phyloP scores from a whole-genome alignment of 2,113 vertebrate genomes.

The Sorex fumeus region DNA sequence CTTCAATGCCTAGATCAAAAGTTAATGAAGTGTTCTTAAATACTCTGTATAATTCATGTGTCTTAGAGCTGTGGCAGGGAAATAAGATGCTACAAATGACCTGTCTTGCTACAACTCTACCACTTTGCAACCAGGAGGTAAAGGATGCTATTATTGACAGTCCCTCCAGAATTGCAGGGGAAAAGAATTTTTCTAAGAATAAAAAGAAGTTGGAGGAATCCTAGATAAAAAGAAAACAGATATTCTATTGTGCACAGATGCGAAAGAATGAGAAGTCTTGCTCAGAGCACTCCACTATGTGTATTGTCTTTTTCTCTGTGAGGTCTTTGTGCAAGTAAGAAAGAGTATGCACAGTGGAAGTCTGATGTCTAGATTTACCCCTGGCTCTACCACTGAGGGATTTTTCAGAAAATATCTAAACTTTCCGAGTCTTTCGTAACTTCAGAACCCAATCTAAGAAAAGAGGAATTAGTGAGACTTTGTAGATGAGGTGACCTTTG shows the following conservation, averaged over 20 bases:
- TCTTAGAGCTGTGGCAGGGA: background rate
- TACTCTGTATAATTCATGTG: background rate
- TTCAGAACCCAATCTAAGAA: background rate
- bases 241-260: background rate
- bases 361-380: background rate
- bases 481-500: too few relatives aligned
- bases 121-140: background rate
- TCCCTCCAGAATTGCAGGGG: background rate
- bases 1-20: background rate
- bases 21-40: background rate
- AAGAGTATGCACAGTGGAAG: background rate
- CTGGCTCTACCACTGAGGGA: background rate
- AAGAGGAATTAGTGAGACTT: background rate
- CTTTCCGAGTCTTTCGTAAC: background rate
- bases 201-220: background rate
- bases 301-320: background rate
- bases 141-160: background rate
- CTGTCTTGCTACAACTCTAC: background rate
- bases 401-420: background rate
- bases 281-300: background rate
- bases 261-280: background rate
- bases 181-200: background rate
- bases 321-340: background rate
- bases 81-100: background rate
- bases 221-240: background rate